A percentile compares a stretch with the other conserved stretches of the same genome.
Evolutionary conservation across 2,797 vertebrate species (phyloP).

Genomic region (Arrhamphus sclerolepis): DNA sequence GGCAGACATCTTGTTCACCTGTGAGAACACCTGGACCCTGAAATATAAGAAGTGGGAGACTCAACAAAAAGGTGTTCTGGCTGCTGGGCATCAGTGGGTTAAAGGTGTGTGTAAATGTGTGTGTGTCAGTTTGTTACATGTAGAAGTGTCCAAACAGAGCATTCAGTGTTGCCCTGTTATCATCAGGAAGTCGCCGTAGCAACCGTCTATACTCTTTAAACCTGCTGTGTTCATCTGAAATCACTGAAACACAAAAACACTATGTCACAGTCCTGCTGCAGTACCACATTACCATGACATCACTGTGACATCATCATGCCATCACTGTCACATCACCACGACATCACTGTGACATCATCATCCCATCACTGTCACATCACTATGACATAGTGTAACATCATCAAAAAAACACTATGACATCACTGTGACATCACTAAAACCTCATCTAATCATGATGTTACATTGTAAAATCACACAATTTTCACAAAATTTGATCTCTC

Average conservation of each 20-base stretch:
- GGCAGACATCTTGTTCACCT: slow-evolving; percentile 79
- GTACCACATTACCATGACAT: no score
- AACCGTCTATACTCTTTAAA: slow-evolving; percentile 63
- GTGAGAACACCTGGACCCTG: slow-evolving; percentile 80
- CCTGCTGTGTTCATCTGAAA: slow-evolving; percentile 56
- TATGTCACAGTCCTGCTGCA: neutral
- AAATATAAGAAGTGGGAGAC: slow-evolving; percentile 1
- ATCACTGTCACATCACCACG: no score
- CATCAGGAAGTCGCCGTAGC: slow-evolving; percentile 62
- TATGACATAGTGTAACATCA: no score
- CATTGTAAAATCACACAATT: no score
- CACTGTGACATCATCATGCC: no score
- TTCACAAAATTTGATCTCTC: no score
- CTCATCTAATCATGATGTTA: no score
- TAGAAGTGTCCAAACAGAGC: slow-evolving; percentile 79
- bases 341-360: no score
- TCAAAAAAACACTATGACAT: no score
- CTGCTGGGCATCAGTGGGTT: neutral
- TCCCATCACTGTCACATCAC: no score
- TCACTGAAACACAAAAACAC: slow-evolving; percentile 51
- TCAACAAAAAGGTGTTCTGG: neutral
- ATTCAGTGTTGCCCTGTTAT: slow-evolving; percentile 66
- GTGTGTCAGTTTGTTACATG: no score
- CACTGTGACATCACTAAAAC: no score
- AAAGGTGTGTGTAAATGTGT: neutral